phyloP scores from a whole-genome alignment of 2,888 invertebrate species.

The Standfussiana lucernea region DNA sequence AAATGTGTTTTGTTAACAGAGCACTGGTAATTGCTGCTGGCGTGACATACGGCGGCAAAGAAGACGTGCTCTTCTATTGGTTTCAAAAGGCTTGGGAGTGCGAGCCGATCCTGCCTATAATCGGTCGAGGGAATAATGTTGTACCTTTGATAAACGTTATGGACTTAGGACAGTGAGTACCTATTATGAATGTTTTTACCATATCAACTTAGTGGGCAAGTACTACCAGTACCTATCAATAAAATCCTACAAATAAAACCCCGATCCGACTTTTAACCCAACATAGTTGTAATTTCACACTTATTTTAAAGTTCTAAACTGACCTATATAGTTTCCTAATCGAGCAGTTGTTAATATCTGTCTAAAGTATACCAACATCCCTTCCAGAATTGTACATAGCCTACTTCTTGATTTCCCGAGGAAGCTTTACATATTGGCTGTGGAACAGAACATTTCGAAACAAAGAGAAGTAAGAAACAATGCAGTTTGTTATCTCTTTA shows the following conservation, averaged over 20 bases:
- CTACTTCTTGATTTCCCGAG: slow-evolving; percentile 89
- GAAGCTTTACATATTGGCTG: slow-evolving; percentile 91
- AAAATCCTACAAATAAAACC: background rate
- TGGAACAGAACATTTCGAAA: slow-evolving; percentile 91
- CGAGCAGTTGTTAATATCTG: background rate
- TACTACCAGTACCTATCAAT: background rate
- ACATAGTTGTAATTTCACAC: background rate
- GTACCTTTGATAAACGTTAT: slow-evolving; percentile 92
- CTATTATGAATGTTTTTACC: slow-evolving; percentile 2
- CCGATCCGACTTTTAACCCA: background rate
- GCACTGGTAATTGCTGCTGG: slow-evolving; percentile 91
- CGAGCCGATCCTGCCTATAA: slow-evolving; percentile 90
- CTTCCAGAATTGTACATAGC: slow-evolving; percentile 85
- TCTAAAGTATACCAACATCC: background rate
- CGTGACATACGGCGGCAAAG: slow-evolving; percentile 91
- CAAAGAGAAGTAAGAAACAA: slow-evolving; percentile 82
- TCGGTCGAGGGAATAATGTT: slow-evolving; percentile 90
- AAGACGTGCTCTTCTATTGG: slow-evolving; percentile 91
- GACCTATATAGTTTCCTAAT: background rate
- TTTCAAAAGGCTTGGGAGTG: slow-evolving; percentile 93
- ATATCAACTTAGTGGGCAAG: background rate
- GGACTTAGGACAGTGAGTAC: slow-evolving; percentile 90
- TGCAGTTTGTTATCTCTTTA: slow-evolving; percentile 35
- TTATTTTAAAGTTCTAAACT: background rate
- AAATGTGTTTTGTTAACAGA: slow-evolving; percentile 66